These are phyloP conservation scores for Trachelus iudaicus DNA, from an alignment of 2,888 invertebrate species.

Conservation along the genomic window DNA sequence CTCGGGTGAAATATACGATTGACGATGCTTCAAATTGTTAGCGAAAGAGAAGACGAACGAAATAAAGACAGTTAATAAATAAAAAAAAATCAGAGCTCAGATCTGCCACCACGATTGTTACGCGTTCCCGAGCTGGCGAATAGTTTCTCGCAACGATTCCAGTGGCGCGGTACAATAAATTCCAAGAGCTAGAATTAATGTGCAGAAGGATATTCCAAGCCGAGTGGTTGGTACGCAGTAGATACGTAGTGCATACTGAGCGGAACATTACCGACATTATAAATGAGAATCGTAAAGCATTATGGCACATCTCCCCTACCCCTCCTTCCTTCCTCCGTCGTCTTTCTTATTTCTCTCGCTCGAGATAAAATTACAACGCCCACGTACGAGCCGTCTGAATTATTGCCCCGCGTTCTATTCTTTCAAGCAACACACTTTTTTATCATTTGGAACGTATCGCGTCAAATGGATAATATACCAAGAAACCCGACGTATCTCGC, in stretches of 20 bases:
- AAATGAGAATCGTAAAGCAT: slow-evolving; percentile 51
- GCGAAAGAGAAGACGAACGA: neutral
- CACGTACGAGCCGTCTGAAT: slow-evolving; percentile 34
- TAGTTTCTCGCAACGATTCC: neutral
- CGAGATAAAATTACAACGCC: slow-evolving; percentile 31
- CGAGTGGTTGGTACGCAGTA: slow-evolving; percentile 24
- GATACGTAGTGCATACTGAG: slow-evolving; percentile 45
- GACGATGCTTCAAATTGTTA: neutral
- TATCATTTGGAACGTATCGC: neutral
- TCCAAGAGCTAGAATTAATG: slow-evolving; percentile 46
- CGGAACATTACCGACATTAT: slow-evolving; percentile 48
- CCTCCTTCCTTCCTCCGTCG: slow-evolving; percentile 8
- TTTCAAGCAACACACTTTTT: slow-evolving; percentile 6
- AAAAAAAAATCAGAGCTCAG: neutral
- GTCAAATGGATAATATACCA: neutral
- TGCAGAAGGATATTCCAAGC: slow-evolving; percentile 25
- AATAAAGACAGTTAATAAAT: neutral
- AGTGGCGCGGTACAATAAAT: slow-evolving; percentile 38
- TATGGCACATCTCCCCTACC: slow-evolving; percentile 31
- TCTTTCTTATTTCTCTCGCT: slow-evolving; percentile 1
- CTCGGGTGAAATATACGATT: neutral
- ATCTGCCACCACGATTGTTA: neutral
- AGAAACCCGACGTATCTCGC: neutral
- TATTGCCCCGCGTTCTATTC: slow-evolving; percentile 31
- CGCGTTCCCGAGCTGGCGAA: neutral